Conservation (phyloP, 2,113 vertebrate genomes). For the Phainopepla nitens region DNA sequence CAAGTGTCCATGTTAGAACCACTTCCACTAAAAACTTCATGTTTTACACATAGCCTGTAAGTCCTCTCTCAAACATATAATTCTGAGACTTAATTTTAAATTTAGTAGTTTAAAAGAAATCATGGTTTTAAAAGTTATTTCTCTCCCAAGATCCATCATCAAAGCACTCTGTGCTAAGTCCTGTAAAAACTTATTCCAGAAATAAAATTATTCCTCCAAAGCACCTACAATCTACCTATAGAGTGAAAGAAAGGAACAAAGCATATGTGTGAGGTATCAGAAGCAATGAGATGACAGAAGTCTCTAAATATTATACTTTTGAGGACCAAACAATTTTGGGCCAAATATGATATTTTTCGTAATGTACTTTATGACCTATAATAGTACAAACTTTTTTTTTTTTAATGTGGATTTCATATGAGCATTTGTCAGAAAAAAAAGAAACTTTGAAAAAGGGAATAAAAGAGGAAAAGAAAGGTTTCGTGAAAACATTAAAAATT, state of each 20-base stretch:
- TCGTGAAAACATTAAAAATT: not conserved
- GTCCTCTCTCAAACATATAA: not conserved
- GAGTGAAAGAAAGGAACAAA: not conserved
- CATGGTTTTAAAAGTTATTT: accelerated
- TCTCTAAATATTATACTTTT: not conserved
- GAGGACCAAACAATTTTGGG: not conserved
- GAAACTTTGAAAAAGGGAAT: not conserved
- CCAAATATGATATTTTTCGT: not conserved
- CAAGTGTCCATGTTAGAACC: not conserved
- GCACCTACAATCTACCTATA: not conserved
- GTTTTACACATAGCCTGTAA: not conserved
- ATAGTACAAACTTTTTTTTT: not conserved
- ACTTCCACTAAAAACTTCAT: not conserved
- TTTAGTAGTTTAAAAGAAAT: not conserved
- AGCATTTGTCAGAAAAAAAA: not conserved
- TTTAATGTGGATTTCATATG: accelerated
- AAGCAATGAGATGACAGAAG: not conserved
- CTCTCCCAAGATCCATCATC: not conserved
- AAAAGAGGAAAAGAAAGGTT: not conserved
- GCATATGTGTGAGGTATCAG: not conserved
- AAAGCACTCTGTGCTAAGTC: not conserved
- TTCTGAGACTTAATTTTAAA: not conserved
- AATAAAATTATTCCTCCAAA: not conserved
- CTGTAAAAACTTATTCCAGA: not conserved
- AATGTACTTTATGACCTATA: not conserved